Evolutionary conservation across 35 echinoderm and acorn worm species (phyloP), one percentile per base, ranked within the genome.

Genomic region (Apostichopus parvimensis): DNA sequence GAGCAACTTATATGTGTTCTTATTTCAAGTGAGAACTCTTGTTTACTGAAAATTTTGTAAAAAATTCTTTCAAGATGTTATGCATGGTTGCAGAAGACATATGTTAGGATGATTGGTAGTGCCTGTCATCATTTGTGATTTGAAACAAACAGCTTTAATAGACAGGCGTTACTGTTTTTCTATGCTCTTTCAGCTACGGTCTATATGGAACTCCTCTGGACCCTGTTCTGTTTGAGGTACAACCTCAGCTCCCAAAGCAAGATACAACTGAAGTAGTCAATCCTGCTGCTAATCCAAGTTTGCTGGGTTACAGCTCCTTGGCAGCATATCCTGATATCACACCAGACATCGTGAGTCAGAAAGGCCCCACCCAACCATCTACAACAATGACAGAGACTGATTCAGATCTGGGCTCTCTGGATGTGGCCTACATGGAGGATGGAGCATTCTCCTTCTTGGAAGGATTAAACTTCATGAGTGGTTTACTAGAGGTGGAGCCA

Each of bases 401-500:
- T 85, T 59, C 1, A 26, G 77, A 79, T 62, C 55, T 52, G 25
- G 65, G 58, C 28, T 57, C 15, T 52, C 65, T 73, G n/a, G 90
- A 95, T 78, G 77, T 92, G 3, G 54, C 80, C 10, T 91, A 17
- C 53, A 82, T 91, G 20, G 93, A 94, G 34, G 75, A 91, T 21
- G 89, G 88, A 17, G 78, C 80, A 14, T 79, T 79, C 24, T 95
- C 94, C 3, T 92, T 95, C 45, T 79, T 92, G 87, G 90, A 92
- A 55, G 96, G 94, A 25, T 75, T 77, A 20, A 85, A 94, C 77
- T 96, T 99, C 78, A 96, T 94, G 93, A 92, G 86, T 28, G 97
- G 97, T 4, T 80, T 99, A 5, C 93, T 99, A 18, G 97, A 99
- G 87, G 97, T 99, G 82, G 97, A 99, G 56, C 97, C 97, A 0